A percentile compares a stretch with the other conserved stretches of the same genome.
phyloP scores from a whole-genome alignment of 2,113 vertebrate genomes.

The Centropus unirufus region DNA sequence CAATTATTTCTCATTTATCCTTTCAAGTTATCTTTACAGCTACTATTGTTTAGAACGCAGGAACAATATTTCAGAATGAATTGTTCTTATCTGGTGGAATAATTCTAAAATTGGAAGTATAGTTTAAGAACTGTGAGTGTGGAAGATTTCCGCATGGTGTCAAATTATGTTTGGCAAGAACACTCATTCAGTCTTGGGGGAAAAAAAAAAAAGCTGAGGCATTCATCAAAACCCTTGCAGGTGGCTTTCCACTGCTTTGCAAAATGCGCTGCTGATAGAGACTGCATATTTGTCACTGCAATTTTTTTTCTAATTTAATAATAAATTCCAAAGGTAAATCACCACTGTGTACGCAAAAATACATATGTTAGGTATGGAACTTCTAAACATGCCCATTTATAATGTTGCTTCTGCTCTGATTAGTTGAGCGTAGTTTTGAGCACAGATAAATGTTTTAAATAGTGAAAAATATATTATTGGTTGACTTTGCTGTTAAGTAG shows the following conservation, averaged over 20 bases:
- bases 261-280: background rate
- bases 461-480: background rate
- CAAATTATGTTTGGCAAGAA: background rate
- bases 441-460: background rate
- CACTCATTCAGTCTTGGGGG: background rate
- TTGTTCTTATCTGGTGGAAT: background rate
- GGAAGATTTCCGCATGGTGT: background rate
- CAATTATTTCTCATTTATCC: background rate
- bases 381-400: slow-evolving; percentile 16
- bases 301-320: background rate
- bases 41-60: background rate
- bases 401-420: slow-evolving; percentile 21
- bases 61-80: background rate
- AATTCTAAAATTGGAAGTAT: background rate
- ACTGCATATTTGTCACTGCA: slow-evolving; percentile 19
- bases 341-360: background rate
- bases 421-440: slow-evolving; percentile 1
- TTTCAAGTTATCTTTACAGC: background rate
- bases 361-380: background rate
- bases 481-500: slow-evolving; percentile 49
- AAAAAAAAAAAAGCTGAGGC: background rate
- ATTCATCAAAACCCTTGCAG: background rate
- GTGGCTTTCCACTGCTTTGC: background rate
- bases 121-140: background rate
- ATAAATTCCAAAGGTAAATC: background rate